phyloP scores from a whole-genome alignment of 2,888 invertebrate species.

The Biston stratarius region DNA sequence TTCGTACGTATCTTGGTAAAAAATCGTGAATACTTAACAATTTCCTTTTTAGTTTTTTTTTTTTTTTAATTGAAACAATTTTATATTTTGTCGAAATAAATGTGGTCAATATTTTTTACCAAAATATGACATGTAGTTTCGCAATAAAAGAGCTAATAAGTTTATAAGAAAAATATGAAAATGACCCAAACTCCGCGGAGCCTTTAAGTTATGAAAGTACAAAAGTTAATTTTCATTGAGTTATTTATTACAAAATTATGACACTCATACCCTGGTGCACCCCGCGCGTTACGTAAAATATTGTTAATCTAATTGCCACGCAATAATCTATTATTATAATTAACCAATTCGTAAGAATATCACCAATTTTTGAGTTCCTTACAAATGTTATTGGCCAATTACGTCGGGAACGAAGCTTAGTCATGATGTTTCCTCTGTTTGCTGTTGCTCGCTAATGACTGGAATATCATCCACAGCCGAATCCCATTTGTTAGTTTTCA shows the following conservation, averaged over 20 bases:
- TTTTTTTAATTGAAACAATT: too few relatives aligned
- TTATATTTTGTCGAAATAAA: too few relatives aligned
- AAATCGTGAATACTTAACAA: too few relatives aligned
- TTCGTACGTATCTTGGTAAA: too few relatives aligned
- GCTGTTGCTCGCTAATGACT: conserved; percentile 46
- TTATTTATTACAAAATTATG: conserved; percentile 75
- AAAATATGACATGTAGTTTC: too few relatives aligned
- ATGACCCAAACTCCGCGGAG: too few relatives aligned
- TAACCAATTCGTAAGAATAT: conserved; percentile 84
- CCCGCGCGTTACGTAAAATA: conserved; percentile 80
- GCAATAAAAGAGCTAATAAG: too few relatives aligned
- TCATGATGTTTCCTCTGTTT: conserved; percentile 41
- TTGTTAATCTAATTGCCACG: conserved; percentile 80
- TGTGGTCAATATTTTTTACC: too few relatives aligned
- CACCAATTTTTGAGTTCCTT: conserved; percentile 65
- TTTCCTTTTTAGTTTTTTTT: too few relatives aligned
- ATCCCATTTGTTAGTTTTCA: conserved; percentile 65
- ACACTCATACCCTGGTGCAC: conserved; percentile 87
- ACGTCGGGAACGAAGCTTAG: conserved; percentile 34
- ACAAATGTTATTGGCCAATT: conserved; percentile 47
- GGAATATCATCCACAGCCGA: conserved; percentile 62
- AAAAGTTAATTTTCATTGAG: conserved; percentile 64
- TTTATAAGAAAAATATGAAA: too few relatives aligned
- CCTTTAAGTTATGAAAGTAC: conserved; percentile 80
- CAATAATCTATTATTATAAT: conserved; percentile 76